Percentiles rank a stretch among this genome's conserved stretches.
Evolutionary conservation across 2,113 vertebrate species (phyloP).

Genomic region (Pipra filicauda): DNA sequence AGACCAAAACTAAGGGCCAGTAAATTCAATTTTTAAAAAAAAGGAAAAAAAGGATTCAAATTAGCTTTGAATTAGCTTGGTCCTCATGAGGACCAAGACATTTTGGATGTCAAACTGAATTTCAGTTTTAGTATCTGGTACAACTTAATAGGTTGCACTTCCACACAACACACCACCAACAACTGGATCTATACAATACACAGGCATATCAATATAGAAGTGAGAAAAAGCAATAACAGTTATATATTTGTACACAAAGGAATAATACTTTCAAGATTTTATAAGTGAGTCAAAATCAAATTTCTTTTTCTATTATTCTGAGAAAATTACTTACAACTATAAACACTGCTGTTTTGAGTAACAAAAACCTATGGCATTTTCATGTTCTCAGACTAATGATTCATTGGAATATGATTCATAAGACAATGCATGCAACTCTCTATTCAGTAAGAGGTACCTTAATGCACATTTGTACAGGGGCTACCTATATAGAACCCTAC

Average conservation of each 20-base stretch:
- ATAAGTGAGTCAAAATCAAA: background rate
- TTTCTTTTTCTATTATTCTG: background rate
- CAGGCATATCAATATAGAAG: background rate
- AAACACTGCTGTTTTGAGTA: background rate
- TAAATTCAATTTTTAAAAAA: background rate
- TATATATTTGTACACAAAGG: background rate
- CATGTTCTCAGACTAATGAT: background rate
- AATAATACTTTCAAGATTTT: background rate
- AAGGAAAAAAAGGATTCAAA: fast-evolving
- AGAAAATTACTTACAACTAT: background rate
- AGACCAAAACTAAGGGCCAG: background rate
- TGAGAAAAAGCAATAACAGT: background rate
- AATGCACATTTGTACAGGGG: background rate
- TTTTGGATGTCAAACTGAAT: background rate
- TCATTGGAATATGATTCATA: background rate
- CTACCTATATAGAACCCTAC: background rate
- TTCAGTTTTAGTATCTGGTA: background rate
- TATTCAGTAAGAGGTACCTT: background rate
- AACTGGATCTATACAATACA: background rate
- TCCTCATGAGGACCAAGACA: background rate
- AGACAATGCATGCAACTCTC: background rate
- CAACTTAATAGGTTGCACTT: background rate
- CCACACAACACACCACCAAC: background rate
- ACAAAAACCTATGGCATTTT: background rate
- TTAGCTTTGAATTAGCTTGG: background rate